Conservation (phyloP, 53 echinoderm and acorn worm species). For the Hippasteria phrygiana region DNA sequence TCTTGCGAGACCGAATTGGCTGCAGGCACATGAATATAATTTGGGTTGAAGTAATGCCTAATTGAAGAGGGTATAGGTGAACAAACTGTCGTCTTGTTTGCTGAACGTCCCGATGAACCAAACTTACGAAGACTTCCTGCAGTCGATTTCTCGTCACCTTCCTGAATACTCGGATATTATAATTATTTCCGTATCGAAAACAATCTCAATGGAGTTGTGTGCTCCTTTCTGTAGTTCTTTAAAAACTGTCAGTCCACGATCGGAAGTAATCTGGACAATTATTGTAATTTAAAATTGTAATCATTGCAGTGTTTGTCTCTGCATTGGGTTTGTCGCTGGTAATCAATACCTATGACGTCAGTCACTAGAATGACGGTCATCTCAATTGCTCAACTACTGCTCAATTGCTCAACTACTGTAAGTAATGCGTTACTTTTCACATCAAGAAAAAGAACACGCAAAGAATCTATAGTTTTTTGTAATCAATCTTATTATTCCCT, state of each 20-base stretch:
- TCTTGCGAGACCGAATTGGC: no score
- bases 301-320: neutral
- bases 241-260: neutral
- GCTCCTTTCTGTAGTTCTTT: neutral
- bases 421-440: no score
- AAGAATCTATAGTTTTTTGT: no score
- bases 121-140: neutral
- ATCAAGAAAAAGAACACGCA: no score
- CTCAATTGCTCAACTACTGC: neutral
- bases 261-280: constrained; percentile 3
- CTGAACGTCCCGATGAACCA: neutral
- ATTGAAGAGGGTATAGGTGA: neutral
- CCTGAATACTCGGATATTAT: neutral
- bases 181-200: neutral
- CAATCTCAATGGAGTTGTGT: neutral
- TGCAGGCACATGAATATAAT: no score
- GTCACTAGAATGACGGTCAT: neutral
- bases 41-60: no score
- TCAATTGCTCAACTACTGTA: no score
- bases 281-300: neutral
- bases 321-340: neutral
- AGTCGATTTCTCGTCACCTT: neutral
- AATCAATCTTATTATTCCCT: no score
- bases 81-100: neutral
- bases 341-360: constrained; percentile 7